Percentiles rank a stretch among this genome's conserved stretches.
Evolutionary conservation across 1,140 invertebrate species (phyloP).

Genomic region (Rhyzopertha dominica): DNA sequence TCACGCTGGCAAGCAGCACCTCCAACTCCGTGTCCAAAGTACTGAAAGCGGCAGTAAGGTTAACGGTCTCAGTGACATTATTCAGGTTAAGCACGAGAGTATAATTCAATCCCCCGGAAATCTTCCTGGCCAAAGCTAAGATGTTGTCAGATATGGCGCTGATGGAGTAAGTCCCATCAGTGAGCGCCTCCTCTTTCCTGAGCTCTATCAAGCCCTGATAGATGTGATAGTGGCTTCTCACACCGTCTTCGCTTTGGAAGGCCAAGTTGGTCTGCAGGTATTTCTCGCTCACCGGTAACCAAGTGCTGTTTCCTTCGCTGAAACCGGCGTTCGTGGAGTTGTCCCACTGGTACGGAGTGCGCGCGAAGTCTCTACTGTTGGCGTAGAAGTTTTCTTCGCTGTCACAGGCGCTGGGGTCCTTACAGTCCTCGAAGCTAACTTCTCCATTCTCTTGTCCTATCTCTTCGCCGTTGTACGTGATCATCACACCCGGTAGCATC

Average conservation of each 20-base stretch:
- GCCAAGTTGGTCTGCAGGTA: slow-evolving; percentile 53
- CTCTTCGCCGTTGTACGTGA: slow-evolving; percentile 77
- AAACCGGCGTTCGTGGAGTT: slow-evolving; percentile 53
- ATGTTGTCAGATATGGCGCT: too few species aligned
- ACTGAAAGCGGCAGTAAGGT: too few species aligned
- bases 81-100: too few species aligned
- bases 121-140: too few species aligned
- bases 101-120: too few species aligned
- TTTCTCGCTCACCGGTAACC: slow-evolving; percentile 60
- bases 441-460: slow-evolving; percentile 61
- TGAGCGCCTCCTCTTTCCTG: slow-evolving; percentile 16
- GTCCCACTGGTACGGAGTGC: slow-evolving; percentile 71
- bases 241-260: slow-evolving; percentile 16
- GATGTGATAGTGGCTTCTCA: slow-evolving; percentile 26
- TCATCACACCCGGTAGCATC: slow-evolving; percentile 59
- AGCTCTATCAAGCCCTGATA: slow-evolving; percentile 21
- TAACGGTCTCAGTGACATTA: too few species aligned
- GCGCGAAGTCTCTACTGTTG: slow-evolving; percentile 46
- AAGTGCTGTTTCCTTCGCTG: slow-evolving; percentile 47
- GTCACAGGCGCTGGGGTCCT: slow-evolving; percentile 49
- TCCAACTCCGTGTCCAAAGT: too few species aligned
- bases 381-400: slow-evolving; percentile 26
- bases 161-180: too few species aligned
- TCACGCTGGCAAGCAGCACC: too few species aligned
- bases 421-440: slow-evolving; percentile 49